Evolutionary conservation across 2,888 invertebrate genomes (phyloP).

Genomic region (Rutpela maculata): DNA sequence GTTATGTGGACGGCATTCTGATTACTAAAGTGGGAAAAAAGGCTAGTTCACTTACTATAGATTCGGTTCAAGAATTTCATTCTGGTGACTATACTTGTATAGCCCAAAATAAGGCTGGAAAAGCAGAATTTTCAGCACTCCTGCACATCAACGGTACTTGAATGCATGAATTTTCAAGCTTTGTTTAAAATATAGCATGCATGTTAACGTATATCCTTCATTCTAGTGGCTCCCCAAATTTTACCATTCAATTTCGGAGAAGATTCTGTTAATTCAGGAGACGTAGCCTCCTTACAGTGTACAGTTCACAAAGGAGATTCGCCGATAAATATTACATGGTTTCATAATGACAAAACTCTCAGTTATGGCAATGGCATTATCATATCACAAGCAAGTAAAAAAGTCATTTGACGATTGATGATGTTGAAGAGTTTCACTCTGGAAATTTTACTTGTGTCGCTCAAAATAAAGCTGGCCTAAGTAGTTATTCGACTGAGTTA

Average conservation of each 20-base stretch:
- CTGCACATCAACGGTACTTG: constrained; percentile 65
- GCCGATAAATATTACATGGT: constrained; percentile 81
- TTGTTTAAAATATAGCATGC: constrained; percentile 2
- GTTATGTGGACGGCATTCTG: constrained; percentile 66
- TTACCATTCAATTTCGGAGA: constrained; percentile 78
- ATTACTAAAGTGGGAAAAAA: constrained; percentile 77
- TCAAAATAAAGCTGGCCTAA: constrained; percentile 81
- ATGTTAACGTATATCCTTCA: constrained; percentile 18
- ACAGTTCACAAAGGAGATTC: constrained; percentile 84
- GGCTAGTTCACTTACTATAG: constrained; percentile 79
- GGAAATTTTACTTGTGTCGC: constrained; percentile 88
- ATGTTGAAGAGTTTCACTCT: constrained; percentile 80
- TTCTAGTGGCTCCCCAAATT: constrained; percentile 75
- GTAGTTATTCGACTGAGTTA: constrained; percentile 79
- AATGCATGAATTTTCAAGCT: not conserved
- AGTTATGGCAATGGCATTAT: constrained; percentile 67
- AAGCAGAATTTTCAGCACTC: constrained; percentile 81
- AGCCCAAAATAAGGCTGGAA: constrained; percentile 84
- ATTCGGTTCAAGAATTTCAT: constrained; percentile 75
- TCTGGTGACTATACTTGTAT: not conserved
- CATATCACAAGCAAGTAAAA: constrained; percentile 72
- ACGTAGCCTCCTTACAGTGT: constrained; percentile 82
- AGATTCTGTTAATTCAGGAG: constrained; percentile 80
- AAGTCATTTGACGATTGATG: constrained; percentile 79
- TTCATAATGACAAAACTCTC: constrained; percentile 75